Evolutionary conservation across 2,113 vertebrate genomes (phyloP).

Genomic region (Todiramphus chloris): DNA sequence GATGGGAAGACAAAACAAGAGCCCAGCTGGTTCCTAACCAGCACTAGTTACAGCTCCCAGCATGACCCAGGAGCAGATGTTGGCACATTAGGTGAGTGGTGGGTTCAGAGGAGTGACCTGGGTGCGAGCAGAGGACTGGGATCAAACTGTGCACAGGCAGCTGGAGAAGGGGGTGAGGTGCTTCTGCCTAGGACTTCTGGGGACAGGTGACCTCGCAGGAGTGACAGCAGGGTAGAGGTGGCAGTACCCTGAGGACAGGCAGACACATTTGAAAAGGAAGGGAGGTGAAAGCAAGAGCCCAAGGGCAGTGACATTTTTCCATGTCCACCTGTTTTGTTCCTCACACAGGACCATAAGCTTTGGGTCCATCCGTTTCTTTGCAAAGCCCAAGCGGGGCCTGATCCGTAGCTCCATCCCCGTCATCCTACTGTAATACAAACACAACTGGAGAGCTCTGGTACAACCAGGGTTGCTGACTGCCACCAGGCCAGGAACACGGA

Average conservation of each 20-base stretch:
- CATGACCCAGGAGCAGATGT: neutral
- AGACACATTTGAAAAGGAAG: neutral
- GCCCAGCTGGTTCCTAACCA: neutral
- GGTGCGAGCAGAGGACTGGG: fast-evolving
- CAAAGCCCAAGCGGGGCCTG: neutral
- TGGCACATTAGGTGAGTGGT: fast-evolving
- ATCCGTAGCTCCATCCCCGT: fast-evolving
- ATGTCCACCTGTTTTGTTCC: neutral
- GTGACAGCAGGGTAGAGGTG: neutral
- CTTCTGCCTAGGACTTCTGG: neutral
- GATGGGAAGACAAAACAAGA: neutral
- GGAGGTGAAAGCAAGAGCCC: neutral
- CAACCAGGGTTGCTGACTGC: neutral
- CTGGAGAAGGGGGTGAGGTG: neutral
- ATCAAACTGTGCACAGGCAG: fast-evolving
- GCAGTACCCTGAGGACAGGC: neutral
- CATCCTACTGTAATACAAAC: neutral
- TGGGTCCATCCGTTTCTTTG: neutral
- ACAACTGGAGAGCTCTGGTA: neutral
- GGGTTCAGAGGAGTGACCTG: neutral
- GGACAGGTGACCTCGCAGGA: neutral
- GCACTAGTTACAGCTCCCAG: neutral
- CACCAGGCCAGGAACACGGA: neutral
- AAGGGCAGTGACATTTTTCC: neutral
- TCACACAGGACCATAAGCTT: fast-evolving